phyloP scores from a whole-genome alignment of 2,797 vertebrate species.

The Ataeniobius toweri region DNA sequence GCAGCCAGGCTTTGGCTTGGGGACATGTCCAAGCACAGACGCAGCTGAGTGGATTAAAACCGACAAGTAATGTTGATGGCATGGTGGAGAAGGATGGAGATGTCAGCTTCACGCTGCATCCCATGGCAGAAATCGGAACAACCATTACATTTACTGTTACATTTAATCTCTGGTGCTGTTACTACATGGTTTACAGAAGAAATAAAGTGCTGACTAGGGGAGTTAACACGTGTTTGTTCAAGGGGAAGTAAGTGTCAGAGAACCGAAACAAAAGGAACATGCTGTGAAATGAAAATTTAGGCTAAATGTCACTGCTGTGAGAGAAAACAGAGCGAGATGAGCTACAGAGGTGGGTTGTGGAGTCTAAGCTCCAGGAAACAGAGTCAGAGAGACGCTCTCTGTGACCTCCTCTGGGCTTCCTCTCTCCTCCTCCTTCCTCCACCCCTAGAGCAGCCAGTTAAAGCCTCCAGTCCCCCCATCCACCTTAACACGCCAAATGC shows the following conservation, averaged over 20 bases:
- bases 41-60: conserved; percentile 17
- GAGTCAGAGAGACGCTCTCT: conserved; percentile 18
- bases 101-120: conserved; percentile 28
- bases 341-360: conserved; percentile 18
- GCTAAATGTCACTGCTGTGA: neutral
- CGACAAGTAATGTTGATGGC: conserved; percentile 24
- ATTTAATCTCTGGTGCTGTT: neutral
- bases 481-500: conserved; percentile 59
- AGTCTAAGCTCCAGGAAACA: conserved; percentile 30
- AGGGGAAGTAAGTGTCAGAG: conserved; percentile 30
- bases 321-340: conserved; percentile 32
- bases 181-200: neutral
- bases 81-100: conserved; percentile 17
- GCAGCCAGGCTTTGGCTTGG: conserved; percentile 23
- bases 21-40: conserved; percentile 30
- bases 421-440: conserved; percentile 11
- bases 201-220: conserved; percentile 12
- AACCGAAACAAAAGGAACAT: conserved; percentile 28
- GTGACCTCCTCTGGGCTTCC: conserved; percentile 41
- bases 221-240: neutral
- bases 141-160: no score
- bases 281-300: conserved; percentile 8
- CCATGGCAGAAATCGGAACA: conserved; percentile 14
- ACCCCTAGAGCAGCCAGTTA: conserved; percentile 47
- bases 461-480: conserved; percentile 48